Base-by-base conservation (phyloP, 2,113 vertebrate species). In the Edolisoma coerulescens region DNA sequence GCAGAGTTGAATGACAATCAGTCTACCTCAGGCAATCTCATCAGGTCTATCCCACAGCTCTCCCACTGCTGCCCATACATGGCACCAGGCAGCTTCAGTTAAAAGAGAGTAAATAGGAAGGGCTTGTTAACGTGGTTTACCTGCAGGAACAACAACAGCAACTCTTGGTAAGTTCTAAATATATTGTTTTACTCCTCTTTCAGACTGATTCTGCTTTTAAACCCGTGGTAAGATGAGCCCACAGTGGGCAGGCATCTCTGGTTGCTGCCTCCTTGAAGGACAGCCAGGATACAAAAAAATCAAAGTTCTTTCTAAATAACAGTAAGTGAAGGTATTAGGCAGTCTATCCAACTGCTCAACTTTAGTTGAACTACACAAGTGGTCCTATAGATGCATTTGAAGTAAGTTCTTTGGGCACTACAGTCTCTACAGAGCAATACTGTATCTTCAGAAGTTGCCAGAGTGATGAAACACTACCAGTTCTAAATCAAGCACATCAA, bases 401-500 rank as follows among this genome's bases (percentile, higher is more conserved):
- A 63, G 3, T 13, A 60, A 50, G 21, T 44, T 50, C 54, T 92
- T 35, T 37, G 44, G 44, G 30, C 42, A 80, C n/a, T n/a, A n/a
- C 15, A 27, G 26, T 35, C 50, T 37, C 54, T 35, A n/a, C 6
- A 15, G 9, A 49, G 28, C 59, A 80, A 57, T 42, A 92, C 50
- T 65, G 41, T 83, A 89, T 22, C 35, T 20, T 59, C 56, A 53
- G 13, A 60, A 64, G 49, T 5, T 64, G 47, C 77, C 69, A 37
- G 44, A 91, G 78, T 83, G 88, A 93, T 71, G 91, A 95, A 91
- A 92, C 61, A 71, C 81, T 44, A 91, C 33, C 84, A 93, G 44
- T 32, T 85, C 95, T 92, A 93, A 96, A 96, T 83, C 79, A 84
- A 92, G 95, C 67, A 57, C 60, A 69, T 33, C 67, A 65, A 64